These are phyloP conservation scores for Merluccius polli DNA, from an alignment of 2,797 vertebrate species.

Conservation along the genomic window DNA sequence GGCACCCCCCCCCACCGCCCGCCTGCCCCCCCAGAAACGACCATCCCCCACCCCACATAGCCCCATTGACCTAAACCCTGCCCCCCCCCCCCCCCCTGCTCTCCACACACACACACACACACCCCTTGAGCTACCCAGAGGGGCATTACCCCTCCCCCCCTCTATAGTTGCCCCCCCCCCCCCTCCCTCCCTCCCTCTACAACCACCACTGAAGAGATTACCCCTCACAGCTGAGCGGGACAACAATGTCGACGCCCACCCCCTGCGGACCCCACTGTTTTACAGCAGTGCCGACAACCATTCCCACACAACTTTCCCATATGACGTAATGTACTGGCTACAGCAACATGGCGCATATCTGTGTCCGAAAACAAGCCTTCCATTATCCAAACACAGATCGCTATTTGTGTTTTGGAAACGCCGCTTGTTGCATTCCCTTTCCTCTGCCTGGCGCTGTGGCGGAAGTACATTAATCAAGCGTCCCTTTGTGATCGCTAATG, in stretches of 20 bases:
- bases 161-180: conserved; percentile 36
- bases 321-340: background rate
- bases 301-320: conserved; percentile 2
- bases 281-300: background rate
- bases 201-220: conserved; percentile 32
- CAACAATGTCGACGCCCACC: background rate
- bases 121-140: conserved; percentile 44
- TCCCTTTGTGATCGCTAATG: background rate
- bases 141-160: conserved; percentile 52
- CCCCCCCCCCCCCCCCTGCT: conserved; percentile 40
- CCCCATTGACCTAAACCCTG: conserved; percentile 10
- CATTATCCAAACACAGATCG: conserved; percentile 2
- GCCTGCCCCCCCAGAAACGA: background rate
- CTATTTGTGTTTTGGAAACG: background rate
- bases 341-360: background rate
- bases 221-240: background rate
- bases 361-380: background rate
- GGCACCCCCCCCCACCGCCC: conserved; percentile 42
- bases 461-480: background rate
- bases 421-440: background rate
- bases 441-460: background rate
- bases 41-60: conserved; percentile 9
- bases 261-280: background rate
- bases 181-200: conserved; percentile 11
- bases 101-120: background rate